A percentile compares a stretch with the other conserved stretches of the same genome.
Conservation (phyloP, 2,113 vertebrate genomes). For the Rhineura floridana region DNA sequence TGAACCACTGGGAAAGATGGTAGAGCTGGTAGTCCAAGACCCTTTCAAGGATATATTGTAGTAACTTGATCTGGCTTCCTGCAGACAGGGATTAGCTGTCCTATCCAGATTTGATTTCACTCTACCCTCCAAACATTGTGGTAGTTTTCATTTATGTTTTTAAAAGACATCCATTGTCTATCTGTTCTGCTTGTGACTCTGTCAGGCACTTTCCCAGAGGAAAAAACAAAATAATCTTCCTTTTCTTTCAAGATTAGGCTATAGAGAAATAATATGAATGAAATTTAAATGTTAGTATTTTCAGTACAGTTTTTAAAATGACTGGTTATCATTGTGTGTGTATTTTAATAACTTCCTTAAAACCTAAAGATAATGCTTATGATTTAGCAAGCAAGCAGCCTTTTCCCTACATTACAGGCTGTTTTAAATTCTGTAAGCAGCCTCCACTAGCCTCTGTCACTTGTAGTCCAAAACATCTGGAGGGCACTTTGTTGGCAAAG, state of each 20-base stretch:
- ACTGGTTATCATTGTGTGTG: neutral
- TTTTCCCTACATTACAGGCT: neutral
- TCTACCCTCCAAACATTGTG: neutral
- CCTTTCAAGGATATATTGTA: neutral
- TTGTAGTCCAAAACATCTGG: too few species aligned
- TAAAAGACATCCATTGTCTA: neutral
- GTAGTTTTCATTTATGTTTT: neutral
- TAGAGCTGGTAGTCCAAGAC: neutral
- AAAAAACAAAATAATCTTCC: too few species aligned
- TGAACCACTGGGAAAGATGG: neutral
- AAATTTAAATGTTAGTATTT: neutral
- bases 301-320: neutral
- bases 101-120: neutral
- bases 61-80: neutral
- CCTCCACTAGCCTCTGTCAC: too few species aligned
- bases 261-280: neutral
- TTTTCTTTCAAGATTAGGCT: neutral
- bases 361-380: neutral
- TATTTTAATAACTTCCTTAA: neutral
- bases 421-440: too few species aligned
- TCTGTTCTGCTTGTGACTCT: neutral
- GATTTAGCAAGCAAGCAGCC: neutral
- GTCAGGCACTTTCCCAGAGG: neutral
- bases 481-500: too few species aligned
- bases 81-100: neutral